Evolutionary conservation across 1,140 invertebrate genomes (phyloP), one percentile per base, ranked within the genome.

Genomic region (Penaeus vannamei): DNA sequence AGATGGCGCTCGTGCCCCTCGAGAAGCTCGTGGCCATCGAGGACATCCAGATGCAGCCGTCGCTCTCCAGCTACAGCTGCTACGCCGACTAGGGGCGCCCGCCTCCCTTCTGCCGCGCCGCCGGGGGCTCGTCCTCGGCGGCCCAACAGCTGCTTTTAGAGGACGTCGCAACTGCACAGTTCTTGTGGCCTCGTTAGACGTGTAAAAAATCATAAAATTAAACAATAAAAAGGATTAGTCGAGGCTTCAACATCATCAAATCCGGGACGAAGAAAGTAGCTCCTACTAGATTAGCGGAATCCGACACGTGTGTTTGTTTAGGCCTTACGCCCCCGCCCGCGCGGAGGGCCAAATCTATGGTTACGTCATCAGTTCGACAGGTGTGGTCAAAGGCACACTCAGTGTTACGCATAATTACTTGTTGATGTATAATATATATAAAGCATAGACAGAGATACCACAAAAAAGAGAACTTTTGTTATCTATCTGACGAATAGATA

Each of bases 11-110:
- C 26, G 91, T 91, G 32, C 91, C 91, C 5, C 83, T 91, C 17
- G 91, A 91, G 79, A 91, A 91, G 59, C 64, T 91, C 29, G 89
- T 91, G 62, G 60, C 89, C 77, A 91, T 91, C 53, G 91, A 87
- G 22, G 91, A 91, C 66, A 86, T 91, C 12, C 69, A 88, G 72
- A 86, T 86, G 84, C 86, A 89, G 42, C 87, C 87, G 22, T 89
- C 87, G 14, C 87, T 89, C 87, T 89, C 87, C 60, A 84, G 69
- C 59, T 89, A 89, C 42, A 84, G 84, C 53, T 72, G 84, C 29
- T 85, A 84, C 72, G 76, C 64, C 19, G 87, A 89, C 17, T 89
- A 84, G 72, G 46, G 14, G 53, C 1, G 12, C 10, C 53, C 10
- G 53, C 53, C 72, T 3, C 26, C 23, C 3, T 59, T 23, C 42